These are phyloP conservation scores for Mycalesis mineus DNA, from an alignment of 2,888 invertebrate genomes.

Conservation along the genomic window DNA sequence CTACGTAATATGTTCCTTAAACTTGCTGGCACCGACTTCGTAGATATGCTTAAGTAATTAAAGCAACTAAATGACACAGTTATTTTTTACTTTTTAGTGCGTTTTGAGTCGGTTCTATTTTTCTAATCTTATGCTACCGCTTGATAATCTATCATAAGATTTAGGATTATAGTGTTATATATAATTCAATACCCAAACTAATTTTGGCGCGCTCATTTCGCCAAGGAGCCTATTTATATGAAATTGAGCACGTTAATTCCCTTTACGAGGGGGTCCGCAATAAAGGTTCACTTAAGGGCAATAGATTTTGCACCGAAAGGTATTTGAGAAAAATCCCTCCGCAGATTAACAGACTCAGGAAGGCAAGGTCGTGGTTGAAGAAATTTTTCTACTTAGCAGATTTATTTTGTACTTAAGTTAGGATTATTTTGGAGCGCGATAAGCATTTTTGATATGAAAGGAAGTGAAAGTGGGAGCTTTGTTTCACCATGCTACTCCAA, in stretches of 20 bases:
- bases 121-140: too few species aligned
- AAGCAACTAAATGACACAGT: too few species aligned
- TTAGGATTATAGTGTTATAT: neutral
- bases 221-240: conserved; percentile 14
- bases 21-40: too few species aligned
- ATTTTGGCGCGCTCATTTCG: conserved; percentile 11
- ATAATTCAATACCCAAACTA: conserved; percentile 11
- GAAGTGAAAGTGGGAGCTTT: too few species aligned
- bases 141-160: too few species aligned
- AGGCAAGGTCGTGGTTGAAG: conserved; percentile 1
- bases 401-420: neutral
- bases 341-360: conserved; percentile 12
- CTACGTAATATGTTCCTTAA: too few species aligned
- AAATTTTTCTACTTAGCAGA: neutral
- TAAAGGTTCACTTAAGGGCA: conserved; percentile 42
- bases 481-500: too few species aligned
- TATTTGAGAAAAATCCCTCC: conserved; percentile 13
- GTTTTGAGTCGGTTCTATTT: too few species aligned
- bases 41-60: too few species aligned
- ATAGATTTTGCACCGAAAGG: conserved; percentile 36
- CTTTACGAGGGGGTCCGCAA: conserved; percentile 40
- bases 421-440: too few species aligned
- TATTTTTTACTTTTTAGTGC: too few species aligned
- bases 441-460: too few species aligned
- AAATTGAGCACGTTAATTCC: conserved; percentile 34